Evolutionary conservation across 2,797 vertebrate genomes (phyloP).

Genomic region (Hozukius guyotensis): DNA sequence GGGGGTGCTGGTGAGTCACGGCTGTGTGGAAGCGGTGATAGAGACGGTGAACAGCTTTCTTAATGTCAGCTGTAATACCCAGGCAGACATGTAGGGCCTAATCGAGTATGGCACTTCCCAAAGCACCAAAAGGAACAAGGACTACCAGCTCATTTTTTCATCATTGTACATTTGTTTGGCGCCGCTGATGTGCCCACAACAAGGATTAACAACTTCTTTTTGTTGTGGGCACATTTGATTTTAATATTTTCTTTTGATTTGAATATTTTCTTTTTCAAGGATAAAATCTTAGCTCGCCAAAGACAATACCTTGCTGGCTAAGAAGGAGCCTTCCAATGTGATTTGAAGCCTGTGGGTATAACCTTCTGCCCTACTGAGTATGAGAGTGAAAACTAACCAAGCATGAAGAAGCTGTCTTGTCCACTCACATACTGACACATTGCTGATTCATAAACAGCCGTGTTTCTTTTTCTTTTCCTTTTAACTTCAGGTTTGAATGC

Average conservation of each 20-base stretch:
- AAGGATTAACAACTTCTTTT: constrained; percentile 36
- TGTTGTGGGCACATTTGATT: too few species aligned
- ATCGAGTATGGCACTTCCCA: constrained; percentile 66
- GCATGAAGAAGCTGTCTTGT: constrained; percentile 69
- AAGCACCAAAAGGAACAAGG: constrained; percentile 49
- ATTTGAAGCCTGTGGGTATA: constrained; percentile 50
- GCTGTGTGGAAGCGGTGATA: constrained; percentile 57
- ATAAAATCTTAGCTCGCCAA: constrained; percentile 6
- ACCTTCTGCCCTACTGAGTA: constrained; percentile 61
- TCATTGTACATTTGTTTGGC: constrained; percentile 27
- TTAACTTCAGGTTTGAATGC: constrained; percentile 44
- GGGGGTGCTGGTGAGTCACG: constrained; percentile 65
- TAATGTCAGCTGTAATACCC: constrained; percentile 66
- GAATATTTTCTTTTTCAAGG: not conserved
- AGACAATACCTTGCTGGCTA: constrained; percentile 41
- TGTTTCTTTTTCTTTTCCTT: constrained; percentile 14
- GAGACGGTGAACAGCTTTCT: constrained; percentile 63
- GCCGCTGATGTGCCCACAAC: not conserved
- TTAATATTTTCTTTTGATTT: constrained; percentile 3
- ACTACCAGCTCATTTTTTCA: constrained; percentile 45
- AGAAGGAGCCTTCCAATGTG: constrained; percentile 50
- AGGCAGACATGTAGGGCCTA: constrained; percentile 58
- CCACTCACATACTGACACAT: constrained; percentile 67
- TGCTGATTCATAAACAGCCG: constrained; percentile 71
- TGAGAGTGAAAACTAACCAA: constrained; percentile 71